Conservation (phyloP, 2,113 vertebrate species). For the Pseudorectes ferrugineus region DNA sequence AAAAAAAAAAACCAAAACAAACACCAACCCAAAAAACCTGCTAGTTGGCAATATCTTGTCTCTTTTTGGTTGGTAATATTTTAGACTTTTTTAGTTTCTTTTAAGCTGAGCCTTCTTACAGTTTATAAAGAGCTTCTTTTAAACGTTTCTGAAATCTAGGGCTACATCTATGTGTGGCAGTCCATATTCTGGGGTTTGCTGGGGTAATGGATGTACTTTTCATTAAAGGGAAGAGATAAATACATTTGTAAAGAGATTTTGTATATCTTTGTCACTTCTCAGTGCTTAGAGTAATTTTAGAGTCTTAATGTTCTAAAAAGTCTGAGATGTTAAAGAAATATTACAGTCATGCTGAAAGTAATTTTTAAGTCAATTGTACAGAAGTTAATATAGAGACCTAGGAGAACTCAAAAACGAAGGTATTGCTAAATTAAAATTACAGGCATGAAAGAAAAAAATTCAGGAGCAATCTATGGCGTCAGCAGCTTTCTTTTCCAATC, state of each 20-base stretch:
- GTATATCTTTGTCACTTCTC: neutral
- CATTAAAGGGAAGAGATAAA: neutral
- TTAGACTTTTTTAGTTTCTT: neutral
- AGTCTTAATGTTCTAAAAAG: neutral
- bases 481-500: neutral
- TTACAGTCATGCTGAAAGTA: neutral
- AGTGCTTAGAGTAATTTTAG: neutral
- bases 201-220: neutral
- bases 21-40: neutral
- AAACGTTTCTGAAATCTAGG: neutral
- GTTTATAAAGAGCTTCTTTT: neutral
- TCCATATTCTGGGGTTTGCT: neutral
- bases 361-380: neutral
- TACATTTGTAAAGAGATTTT: neutral
- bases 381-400: neutral
- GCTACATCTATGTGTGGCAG: neutral
- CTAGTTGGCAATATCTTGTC: neutral
- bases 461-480: neutral
- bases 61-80: neutral
- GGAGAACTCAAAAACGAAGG: neutral
- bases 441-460: neutral
- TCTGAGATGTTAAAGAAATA: neutral
- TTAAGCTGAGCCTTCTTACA: neutral
- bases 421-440: neutral
- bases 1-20: neutral